Evolutionary conservation across 1,140 invertebrate species (phyloP).

Genomic region (Pristionchus pacificus): DNA sequence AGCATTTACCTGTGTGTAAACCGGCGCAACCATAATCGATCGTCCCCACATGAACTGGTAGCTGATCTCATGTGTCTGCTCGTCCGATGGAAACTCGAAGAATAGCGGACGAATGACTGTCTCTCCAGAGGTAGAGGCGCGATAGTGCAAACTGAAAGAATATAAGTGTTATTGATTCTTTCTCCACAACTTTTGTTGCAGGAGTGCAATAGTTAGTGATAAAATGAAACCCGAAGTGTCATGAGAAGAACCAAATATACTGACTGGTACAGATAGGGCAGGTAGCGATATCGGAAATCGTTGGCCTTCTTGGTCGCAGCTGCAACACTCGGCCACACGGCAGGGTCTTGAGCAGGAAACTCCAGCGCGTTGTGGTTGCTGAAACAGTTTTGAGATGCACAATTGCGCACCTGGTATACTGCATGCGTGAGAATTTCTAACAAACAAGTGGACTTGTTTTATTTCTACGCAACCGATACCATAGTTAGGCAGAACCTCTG

Average conservation of each 20-base stretch:
- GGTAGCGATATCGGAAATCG: conserved; percentile 31
- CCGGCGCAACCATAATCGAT: conserved; percentile 38
- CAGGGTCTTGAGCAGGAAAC: conserved; percentile 50
- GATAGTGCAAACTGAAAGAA: conserved; percentile 36
- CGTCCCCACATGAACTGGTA: conserved; percentile 46
- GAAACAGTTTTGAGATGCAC: not conserved
- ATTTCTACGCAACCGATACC: not conserved
- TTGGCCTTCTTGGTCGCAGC: conserved; percentile 37
- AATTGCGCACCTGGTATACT: too few species aligned
- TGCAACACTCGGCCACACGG: conserved; percentile 51
- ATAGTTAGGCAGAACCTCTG: not conserved
- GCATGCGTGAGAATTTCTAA: too few species aligned
- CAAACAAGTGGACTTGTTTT: not conserved
- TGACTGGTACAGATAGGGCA: conserved; percentile 38
- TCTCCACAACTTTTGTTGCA: too few species aligned
- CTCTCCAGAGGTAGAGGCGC: conserved; percentile 29
- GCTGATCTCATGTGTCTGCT: conserved; percentile 28
- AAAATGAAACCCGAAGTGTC: too few species aligned
- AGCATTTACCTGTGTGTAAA: conserved; percentile 32
- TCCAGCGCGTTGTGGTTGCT: conserved; percentile 34
- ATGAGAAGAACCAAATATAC: not conserved
- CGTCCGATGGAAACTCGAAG: conserved; percentile 42
- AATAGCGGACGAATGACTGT: conserved; percentile 39
- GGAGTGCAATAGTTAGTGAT: too few species aligned
- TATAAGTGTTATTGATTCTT: conserved; percentile 2